Evolutionary conservation across 2,113 vertebrate genomes (phyloP), one percentile per base, ranked within the genome.

Genomic region (Montifringilla adamsi): DNA sequence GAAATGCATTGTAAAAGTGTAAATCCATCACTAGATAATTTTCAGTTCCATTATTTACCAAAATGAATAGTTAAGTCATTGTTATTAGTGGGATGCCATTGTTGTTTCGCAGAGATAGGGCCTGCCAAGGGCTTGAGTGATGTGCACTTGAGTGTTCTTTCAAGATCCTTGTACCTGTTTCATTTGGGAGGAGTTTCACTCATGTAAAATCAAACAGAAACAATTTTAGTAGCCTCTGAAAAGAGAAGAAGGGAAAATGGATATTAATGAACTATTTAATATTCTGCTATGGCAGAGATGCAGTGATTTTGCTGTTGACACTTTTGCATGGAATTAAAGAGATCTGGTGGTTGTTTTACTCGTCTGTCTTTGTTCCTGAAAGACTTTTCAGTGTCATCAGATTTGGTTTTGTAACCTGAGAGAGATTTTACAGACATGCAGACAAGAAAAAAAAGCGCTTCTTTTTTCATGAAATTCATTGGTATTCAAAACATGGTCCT

Each of bases 161-260:
- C 93, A 97, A 95, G 89, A 94, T 87, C 87, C 94, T 96, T 96
- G 95, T 97, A 96, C 96, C 95, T 96, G 96, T 95, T 96, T 95
- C 96, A 69, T 96, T 94, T 79, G 89, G 95, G 95, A 97, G 96
- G 96, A 95, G 95, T 89, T 92, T 94, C 80, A 92, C 94, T 96
- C 95, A 72, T 96, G 95, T 96, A 94, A 96, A 97, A 97, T 96
- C 96, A 97, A 97, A 97, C 94, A 95, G 96, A 97, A 97, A 96
- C 95, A 94, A 90, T 97, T 96, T 94, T 70, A 94, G 95, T 97
- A 89, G 94, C 95, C 95, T 96, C 94, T 94, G 91, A 96, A 96
- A 95, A 89, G 91, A 94, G 80, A 95, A 94, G 90, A 97, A 92
- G 83, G 64, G 93, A 95, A 96, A 97, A 95, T 97, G 95, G 96